Conservation (phyloP, 2,797 vertebrate species). For the Ctenosaura bakeri region DNA sequence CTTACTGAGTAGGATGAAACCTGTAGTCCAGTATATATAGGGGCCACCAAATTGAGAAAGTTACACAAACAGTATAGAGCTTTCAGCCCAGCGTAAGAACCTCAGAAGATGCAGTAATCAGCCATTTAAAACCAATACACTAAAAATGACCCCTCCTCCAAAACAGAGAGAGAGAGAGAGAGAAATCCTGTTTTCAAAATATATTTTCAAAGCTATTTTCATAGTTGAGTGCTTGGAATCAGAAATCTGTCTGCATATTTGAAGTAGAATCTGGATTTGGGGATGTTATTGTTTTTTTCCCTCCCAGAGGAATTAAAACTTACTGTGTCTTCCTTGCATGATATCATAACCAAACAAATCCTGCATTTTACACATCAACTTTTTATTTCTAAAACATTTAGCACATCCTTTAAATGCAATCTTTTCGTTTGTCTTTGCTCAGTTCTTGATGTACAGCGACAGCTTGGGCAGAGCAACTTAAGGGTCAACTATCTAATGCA, state of each 20-base stretch:
- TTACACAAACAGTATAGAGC: not conserved
- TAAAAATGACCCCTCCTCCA: not conserved
- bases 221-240: not conserved
- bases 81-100: not conserved
- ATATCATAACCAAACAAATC: not conserved
- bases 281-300: too few relatives aligned
- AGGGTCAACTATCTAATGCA: conserved; percentile 16
- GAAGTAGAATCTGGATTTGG: not conserved
- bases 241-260: not conserved
- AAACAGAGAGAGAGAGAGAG: too few relatives aligned
- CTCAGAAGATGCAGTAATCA: not conserved
- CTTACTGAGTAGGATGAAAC: not conserved
- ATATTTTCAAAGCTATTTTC: not conserved
- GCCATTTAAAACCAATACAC: not conserved
- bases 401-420: not conserved
- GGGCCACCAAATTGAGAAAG: not conserved
- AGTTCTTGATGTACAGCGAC: not conserved
- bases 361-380: not conserved
- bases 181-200: not conserved
- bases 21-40: not conserved
- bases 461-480: not conserved
- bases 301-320: not conserved
- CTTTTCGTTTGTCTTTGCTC: not conserved
- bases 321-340: not conserved
- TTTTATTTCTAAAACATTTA: not conserved